Evolutionary conservation across 2,113 vertebrate genomes (phyloP).

Genomic region (Cariama cristata): DNA sequence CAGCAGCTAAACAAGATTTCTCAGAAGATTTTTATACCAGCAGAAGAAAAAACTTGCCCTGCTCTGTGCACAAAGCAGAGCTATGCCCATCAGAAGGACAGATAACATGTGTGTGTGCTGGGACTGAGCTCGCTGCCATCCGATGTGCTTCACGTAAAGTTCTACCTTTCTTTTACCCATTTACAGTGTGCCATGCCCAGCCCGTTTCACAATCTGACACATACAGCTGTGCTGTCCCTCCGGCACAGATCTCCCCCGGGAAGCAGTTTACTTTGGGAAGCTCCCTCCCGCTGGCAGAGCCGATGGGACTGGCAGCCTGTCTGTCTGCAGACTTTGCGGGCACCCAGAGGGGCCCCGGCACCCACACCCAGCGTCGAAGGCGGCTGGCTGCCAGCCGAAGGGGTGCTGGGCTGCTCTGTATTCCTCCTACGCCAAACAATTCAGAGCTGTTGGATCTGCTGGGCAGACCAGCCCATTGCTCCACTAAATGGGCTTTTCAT

Average conservation of each 20-base stretch:
- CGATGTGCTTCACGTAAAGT: not conserved
- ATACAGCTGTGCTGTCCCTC: not conserved
- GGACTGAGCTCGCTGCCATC: not conserved
- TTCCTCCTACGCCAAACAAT: not conserved
- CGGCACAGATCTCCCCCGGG: not conserved
- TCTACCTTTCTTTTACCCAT: not conserved
- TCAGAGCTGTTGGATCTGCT: not conserved
- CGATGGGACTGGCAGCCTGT: not conserved
- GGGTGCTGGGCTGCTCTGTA: not conserved
- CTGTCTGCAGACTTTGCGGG: not conserved
- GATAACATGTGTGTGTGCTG: not conserved
- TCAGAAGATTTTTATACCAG: not conserved
- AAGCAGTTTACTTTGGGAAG: not conserved
- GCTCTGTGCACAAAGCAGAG: not conserved
- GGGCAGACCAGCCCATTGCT: not conserved
- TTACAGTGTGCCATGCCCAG: not conserved
- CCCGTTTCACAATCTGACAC: rapidly evolving
- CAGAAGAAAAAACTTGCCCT: not conserved
- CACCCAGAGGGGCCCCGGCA: not conserved
- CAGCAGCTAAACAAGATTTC: not conserved
- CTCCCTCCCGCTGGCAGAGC: not conserved
- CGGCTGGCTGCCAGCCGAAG: not conserved
- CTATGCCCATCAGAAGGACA: not conserved
- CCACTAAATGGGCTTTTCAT: not conserved
- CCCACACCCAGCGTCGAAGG: not conserved